Conservation (phyloP, 2,888 invertebrate genomes). For the Metellina segmentata region DNA sequence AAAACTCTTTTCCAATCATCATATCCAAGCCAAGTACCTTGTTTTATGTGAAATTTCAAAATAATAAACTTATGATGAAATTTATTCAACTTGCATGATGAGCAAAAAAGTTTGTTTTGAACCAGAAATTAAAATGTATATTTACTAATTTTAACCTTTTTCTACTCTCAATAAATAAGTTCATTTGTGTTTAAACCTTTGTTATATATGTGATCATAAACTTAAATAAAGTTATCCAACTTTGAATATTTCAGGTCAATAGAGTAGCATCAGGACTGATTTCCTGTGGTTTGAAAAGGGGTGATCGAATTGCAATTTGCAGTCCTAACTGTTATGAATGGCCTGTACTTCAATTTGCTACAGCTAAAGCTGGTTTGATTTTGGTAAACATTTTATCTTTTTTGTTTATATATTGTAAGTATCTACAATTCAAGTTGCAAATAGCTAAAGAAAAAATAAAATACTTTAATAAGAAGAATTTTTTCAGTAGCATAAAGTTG, state of each 20-base stretch:
- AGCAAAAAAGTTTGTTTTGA: too few relatives aligned
- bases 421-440: neutral
- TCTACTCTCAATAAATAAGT: too few relatives aligned
- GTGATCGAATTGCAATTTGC: constrained; percentile 90
- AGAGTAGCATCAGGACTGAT: constrained; percentile 87
- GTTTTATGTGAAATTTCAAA: too few relatives aligned
- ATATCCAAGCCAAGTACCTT: too few relatives aligned
- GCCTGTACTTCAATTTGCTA: constrained; percentile 87
- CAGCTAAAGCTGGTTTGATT: constrained; percentile 87
- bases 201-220: too few relatives aligned
- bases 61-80: too few relatives aligned
- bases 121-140: too few relatives aligned
- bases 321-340: constrained; percentile 89
- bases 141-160: too few relatives aligned
- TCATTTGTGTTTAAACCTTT: too few relatives aligned
- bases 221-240: neutral
- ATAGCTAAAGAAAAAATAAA: neutral
- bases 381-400: constrained; percentile 83
- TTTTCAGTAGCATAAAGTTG: neutral
- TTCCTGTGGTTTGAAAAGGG: constrained; percentile 86
- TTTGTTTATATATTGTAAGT: neutral
- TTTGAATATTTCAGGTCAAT: constrained; percentile 83
- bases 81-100: too few relatives aligned
- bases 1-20: too few relatives aligned
- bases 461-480: neutral